Percentiles rank a stretch among this genome's conserved stretches.
These are phyloP conservation scores for Astatoreochromis straeleni DNA, from an alignment of 2,113 vertebrate species.

Conservation along the genomic window DNA sequence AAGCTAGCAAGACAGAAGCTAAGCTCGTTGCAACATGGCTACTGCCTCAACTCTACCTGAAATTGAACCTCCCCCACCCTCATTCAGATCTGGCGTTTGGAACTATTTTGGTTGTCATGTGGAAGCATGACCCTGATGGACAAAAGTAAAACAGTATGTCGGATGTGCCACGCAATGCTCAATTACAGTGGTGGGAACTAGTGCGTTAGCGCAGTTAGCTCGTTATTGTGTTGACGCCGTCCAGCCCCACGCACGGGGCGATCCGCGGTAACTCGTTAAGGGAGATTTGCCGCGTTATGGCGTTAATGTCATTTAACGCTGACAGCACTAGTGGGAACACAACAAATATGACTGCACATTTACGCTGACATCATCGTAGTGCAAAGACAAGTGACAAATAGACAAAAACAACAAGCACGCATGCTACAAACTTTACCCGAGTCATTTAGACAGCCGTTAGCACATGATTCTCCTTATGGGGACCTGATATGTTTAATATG, in stretches of 20 bases:
- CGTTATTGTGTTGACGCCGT: fast-evolving
- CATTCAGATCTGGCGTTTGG: background rate
- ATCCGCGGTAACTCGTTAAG: fast-evolving
- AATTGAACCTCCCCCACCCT: background rate
- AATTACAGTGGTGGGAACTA: background rate
- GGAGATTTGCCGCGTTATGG: fast-evolving
- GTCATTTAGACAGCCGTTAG: background rate
- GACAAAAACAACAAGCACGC: background rate
- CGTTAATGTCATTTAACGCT: fast-evolving
- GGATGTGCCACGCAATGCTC: background rate
- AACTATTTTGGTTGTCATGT: background rate
- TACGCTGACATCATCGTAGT: fast-evolving
- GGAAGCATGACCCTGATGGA: background rate
- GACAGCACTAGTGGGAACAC: background rate
- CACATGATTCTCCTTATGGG: too few species aligned
- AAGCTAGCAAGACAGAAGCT: background rate
- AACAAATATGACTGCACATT: background rate
- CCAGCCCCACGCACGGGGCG: background rate
- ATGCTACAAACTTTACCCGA: background rate
- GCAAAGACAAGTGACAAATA: background rate
- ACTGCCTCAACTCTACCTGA: background rate
- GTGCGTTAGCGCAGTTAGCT: background rate
- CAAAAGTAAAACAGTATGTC: background rate
- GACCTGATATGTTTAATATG: too few species aligned
- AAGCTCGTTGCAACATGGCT: background rate